Conservation (phyloP, 1,140 invertebrate species). For the Hermetia illucens region DNA sequence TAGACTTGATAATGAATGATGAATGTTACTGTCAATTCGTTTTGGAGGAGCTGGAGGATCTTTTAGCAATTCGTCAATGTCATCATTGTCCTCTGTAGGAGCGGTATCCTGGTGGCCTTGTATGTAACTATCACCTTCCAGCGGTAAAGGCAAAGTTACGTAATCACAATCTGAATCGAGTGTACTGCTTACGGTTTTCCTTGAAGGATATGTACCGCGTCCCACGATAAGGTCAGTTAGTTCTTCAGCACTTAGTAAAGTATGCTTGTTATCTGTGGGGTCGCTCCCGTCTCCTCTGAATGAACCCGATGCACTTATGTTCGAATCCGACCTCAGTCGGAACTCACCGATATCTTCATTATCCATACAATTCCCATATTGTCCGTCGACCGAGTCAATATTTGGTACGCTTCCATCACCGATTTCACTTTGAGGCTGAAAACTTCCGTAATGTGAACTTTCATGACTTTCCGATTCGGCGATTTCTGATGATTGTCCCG, state of each 20-base stretch:
- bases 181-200: slow-evolving; percentile 65
- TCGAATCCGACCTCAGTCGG: slow-evolving; percentile 54
- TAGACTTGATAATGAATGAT: slow-evolving; percentile 9
- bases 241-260: slow-evolving; percentile 60
- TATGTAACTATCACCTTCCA: slow-evolving; percentile 38
- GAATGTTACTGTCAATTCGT: slow-evolving; percentile 43
- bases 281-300: slow-evolving; percentile 76
- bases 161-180: slow-evolving; percentile 81
- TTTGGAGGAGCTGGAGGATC: slow-evolving; percentile 46
- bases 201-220: slow-evolving; percentile 54
- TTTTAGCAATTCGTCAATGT: slow-evolving; percentile 23
- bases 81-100: slow-evolving; percentile 30
- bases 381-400: slow-evolving; percentile 15
- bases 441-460: slow-evolving; percentile 36
- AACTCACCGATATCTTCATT: slow-evolving; percentile 22
- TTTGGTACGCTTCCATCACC: slow-evolving; percentile 7
- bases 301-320: slow-evolving; percentile 54
- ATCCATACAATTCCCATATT: slow-evolving; percentile 8
- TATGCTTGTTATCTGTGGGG: slow-evolving; percentile 61
- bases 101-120: slow-evolving; percentile 36
- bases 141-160: slow-evolving; percentile 61
- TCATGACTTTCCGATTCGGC: slow-evolving; percentile 30
- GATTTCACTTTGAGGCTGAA: slow-evolving; percentile 26
- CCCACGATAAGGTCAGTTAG: slow-evolving; percentile 69
- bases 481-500: slow-evolving; percentile 26